These are phyloP conservation scores for Aphelenchoides besseyi DNA, from an alignment of 1,140 invertebrate genomes.

Conservation along the genomic window DNA sequence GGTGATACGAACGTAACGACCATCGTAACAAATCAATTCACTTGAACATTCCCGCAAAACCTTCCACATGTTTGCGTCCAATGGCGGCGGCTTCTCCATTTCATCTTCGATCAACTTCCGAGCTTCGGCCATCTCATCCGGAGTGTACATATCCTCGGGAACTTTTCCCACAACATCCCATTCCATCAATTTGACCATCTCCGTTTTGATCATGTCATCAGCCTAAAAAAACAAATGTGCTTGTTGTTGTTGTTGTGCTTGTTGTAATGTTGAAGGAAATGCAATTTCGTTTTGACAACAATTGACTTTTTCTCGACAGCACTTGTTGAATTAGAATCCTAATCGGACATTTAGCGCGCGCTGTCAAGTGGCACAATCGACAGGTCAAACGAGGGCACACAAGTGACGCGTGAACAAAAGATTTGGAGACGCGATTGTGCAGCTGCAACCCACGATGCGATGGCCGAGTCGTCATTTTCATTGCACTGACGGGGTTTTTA, in stretches of 20 bases:
- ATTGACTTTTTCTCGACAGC: neutral
- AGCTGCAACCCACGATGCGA: neutral
- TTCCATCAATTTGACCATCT: constrained; percentile 71
- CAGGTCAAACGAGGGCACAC: neutral
- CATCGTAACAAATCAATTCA: constrained; percentile 54
- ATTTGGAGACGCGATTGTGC: neutral
- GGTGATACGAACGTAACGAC: constrained; percentile 34
- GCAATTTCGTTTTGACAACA: neutral
- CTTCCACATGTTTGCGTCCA: constrained; percentile 52
- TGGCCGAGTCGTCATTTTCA: neutral
- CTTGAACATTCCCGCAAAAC: constrained; percentile 48
- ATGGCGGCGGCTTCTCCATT: constrained; percentile 14
- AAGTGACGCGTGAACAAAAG: neutral
- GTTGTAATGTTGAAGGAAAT: neutral
- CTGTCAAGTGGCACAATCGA: neutral
- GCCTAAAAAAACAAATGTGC: constrained; percentile 68
- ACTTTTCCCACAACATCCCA: constrained; percentile 52
- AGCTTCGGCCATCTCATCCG: constrained; percentile 42
- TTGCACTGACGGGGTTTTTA: neutral
- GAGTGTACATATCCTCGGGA: constrained; percentile 37
- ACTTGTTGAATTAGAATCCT: neutral
- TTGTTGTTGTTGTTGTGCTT: constrained; percentile 2
- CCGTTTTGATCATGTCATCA: constrained; percentile 91
- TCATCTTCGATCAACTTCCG: constrained; percentile 41
- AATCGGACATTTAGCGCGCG: neutral